These are phyloP conservation scores for Solenopsis invicta DNA, from an alignment of 1,140 invertebrate species.

Conservation along the genomic window DNA sequence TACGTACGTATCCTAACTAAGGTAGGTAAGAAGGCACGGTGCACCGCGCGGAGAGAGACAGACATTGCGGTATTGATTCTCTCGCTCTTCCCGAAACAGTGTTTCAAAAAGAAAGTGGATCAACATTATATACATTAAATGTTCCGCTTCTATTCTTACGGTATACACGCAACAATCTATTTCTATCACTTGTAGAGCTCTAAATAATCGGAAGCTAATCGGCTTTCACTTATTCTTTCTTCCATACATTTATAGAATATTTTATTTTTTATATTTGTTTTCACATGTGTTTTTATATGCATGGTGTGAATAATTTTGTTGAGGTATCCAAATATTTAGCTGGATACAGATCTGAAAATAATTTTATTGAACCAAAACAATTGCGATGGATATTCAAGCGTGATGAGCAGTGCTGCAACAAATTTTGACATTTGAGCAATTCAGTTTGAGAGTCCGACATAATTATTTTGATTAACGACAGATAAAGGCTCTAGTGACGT, in stretches of 20 bases:
- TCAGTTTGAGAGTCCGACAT: no score
- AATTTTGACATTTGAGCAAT: no score
- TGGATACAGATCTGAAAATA: no score
- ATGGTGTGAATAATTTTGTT: no score
- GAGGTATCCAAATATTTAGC: no score
- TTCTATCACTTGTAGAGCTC: background rate
- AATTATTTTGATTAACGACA: no score
- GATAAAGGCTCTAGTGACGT: no score
- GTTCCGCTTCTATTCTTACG: background rate
- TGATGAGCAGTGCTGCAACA: no score
- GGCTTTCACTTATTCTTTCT: background rate
- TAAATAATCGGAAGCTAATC: background rate
- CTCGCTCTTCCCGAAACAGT: background rate
- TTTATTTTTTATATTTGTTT: background rate
- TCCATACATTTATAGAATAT: background rate
- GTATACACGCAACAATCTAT: background rate
- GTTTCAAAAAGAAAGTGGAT: conserved; percentile 17
- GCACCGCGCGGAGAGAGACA: background rate
- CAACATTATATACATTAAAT: conserved; percentile 12
- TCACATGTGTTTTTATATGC: no score
- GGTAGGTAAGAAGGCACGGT: background rate
- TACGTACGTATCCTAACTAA: conserved; percentile 13
- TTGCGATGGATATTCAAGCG: no score
- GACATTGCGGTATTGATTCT: conserved; percentile 15
- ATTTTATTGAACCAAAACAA: no score